These are phyloP conservation scores for Podarcis siculus DNA, from an alignment of 2,797 vertebrate species.

Conservation along the genomic window DNA sequence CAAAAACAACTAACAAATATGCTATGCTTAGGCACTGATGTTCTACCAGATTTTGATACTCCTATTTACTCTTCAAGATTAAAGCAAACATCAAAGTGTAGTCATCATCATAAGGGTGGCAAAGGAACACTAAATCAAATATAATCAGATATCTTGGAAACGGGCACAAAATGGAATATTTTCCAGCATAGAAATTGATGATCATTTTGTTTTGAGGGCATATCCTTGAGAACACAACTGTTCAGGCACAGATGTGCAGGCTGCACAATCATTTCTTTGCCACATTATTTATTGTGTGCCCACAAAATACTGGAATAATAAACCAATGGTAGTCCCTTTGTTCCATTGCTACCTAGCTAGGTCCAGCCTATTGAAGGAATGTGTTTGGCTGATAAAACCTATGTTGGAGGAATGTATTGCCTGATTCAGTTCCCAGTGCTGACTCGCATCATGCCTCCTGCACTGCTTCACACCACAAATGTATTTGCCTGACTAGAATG, in stretches of 20 bases:
- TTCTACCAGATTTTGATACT: constrained; percentile 31
- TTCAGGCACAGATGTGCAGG: background rate
- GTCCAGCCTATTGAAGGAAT: background rate
- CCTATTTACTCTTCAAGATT: constrained; percentile 48
- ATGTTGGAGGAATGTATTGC: background rate
- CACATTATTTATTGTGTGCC: background rate
- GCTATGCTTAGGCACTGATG: background rate
- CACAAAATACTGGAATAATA: background rate
- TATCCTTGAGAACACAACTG: background rate
- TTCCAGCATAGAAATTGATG: background rate
- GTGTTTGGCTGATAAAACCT: too few relatives aligned
- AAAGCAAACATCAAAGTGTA: constrained; percentile 53
- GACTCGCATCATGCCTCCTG: background rate
- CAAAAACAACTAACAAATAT: constrained; percentile 36
- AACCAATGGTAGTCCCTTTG: background rate
- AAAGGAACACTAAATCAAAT: constrained; percentile 1
- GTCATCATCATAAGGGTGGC: constrained; percentile 12
- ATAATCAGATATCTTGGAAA: constrained; percentile 7
- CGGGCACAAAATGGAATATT: constrained; percentile 35
- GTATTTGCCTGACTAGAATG: too few relatives aligned
- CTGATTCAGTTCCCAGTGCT: background rate
- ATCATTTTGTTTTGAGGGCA: background rate
- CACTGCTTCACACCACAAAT: background rate
- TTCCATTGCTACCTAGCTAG: background rate
- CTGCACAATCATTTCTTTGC: background rate